Percentiles rank a stretch among this genome's conserved stretches.
These are phyloP conservation scores for Meteorus cinctellus DNA, from an alignment of 2,888 invertebrate species.

Conservation along the genomic window DNA sequence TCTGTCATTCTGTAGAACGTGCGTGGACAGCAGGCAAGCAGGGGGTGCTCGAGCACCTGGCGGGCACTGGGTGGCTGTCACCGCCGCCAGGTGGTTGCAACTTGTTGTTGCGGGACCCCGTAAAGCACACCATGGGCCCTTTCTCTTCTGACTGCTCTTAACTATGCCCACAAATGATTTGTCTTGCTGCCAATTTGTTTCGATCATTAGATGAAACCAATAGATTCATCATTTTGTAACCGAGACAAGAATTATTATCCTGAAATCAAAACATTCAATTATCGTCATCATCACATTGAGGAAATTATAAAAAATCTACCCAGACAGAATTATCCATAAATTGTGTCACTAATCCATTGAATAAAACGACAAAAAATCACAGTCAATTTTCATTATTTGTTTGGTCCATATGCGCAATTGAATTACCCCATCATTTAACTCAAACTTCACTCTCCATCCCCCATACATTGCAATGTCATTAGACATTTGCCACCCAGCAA, in stretches of 20 bases:
- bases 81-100: conserved; percentile 68
- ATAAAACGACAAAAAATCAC: no score
- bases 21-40: conserved; percentile 48
- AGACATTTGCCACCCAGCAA: neutral
- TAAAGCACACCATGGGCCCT: conserved; percentile 53
- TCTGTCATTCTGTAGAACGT: conserved; percentile 27
- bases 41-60: conserved; percentile 65
- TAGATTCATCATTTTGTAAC: conserved; percentile 1
- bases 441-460: neutral
- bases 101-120: conserved; percentile 65
- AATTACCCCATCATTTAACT: no score
- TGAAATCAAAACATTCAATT: neutral
- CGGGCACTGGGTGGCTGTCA: conserved; percentile 61
- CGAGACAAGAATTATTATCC: neutral
- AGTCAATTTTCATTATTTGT: no score
- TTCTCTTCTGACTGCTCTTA: conserved; percentile 41
- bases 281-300: no score
- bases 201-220: neutral
- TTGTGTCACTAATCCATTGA: no score
- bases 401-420: no score
- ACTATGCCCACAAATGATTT: conserved; percentile 22
- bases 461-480: neutral
- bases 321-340: no score
- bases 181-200: conserved; percentile 24
- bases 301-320: no score